Conservation (phyloP, 1,140 invertebrate species). For the Drosophila ironensis region DNA sequence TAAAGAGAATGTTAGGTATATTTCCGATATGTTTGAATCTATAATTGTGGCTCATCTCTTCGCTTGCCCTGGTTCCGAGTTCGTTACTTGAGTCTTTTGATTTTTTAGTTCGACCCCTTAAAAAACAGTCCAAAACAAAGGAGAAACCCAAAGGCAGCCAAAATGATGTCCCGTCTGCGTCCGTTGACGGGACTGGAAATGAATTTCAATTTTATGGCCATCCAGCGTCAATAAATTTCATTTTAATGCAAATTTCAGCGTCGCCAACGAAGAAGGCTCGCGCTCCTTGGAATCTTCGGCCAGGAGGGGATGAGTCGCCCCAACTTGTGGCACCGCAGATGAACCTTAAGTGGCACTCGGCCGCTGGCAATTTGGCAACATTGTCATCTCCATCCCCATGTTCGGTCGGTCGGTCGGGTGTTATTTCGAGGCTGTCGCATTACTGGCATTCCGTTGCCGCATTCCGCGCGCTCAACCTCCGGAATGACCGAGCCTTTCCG, state of each 20-base stretch:
- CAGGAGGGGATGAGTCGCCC: background rate
- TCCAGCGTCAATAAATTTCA: conserved; percentile 73
- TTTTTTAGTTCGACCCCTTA: conserved; percentile 4
- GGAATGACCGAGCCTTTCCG: conserved; percentile 19
- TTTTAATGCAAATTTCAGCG: conserved; percentile 66
- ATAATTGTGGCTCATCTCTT: too few species aligned
- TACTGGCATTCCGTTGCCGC: conserved; percentile 61
- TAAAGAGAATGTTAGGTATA: too few species aligned
- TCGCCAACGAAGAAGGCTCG: background rate
- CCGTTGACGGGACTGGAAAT: conserved; percentile 40
- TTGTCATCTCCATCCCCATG: conserved; percentile 41
- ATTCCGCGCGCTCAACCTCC: too few species aligned
- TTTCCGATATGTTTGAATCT: too few species aligned
- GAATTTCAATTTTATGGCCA: conserved; percentile 77
- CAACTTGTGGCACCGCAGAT: background rate
- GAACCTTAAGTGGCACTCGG: conserved; percentile 22
- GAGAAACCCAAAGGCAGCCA: background rate
- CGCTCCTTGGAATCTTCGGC: background rate
- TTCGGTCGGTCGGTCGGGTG: conserved; percentile 26
- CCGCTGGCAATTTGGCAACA: conserved; percentile 69
- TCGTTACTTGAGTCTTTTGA: conserved; percentile 67
- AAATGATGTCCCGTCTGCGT: conserved; percentile 20
- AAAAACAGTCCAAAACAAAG: background rate
- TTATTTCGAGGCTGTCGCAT: conserved; percentile 77
- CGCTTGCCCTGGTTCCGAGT: conserved; percentile 21